Base-by-base conservation (phyloP, 2,888 invertebrate species). In the Lacanobia wlatinum region DNA sequence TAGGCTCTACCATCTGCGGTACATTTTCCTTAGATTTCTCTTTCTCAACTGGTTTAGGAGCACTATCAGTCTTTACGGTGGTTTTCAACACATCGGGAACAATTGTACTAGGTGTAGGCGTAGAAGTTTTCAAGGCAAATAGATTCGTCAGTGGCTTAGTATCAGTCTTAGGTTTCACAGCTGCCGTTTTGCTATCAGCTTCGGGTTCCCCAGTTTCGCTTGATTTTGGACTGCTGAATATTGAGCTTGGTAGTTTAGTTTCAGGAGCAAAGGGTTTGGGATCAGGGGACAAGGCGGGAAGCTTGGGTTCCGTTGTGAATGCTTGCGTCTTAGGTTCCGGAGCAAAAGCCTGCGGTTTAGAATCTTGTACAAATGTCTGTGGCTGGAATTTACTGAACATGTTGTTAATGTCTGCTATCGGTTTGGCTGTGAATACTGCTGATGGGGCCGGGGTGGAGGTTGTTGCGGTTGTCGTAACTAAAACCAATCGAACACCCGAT, bases 161-260 rank as follows among this genome's bases (percentile, higher is more conserved):
- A 7, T 90, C 89, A 72, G 85, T 87, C 70, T 90, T 88, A 38
- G 82, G 73, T 87, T 91, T 87, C 1, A 78, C 43, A 23, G 87
- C 86, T 21, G 83, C 55, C 2, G 87, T 69, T 80, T 88, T 89
- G 43, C 83, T 59, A 14, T 78, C 82, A 16, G 85, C 70, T 78
- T 94, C 93, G 8, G 88, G 87, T 89, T 95, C 95, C 0, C 94
- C 94, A 9, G 94, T 95, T 90, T 94, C 95, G 61, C 87, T 90
- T n/a, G 93, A 91, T 80, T 91, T 90, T 4, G 87, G 78, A 68
- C 78, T 90, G 14, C 82, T 34, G 21, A 74, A 70, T 74, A 78
- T 73, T 23, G 79, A 73, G 3, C 73, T 28, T 66, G 75, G 10
- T 34, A 79, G 59, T 80, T 87, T 85, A 58, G 52, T 70, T 52